These are phyloP conservation scores for Chloebia gouldiae DNA, from an alignment of 2,113 vertebrate genomes.

Conservation along the genomic window DNA sequence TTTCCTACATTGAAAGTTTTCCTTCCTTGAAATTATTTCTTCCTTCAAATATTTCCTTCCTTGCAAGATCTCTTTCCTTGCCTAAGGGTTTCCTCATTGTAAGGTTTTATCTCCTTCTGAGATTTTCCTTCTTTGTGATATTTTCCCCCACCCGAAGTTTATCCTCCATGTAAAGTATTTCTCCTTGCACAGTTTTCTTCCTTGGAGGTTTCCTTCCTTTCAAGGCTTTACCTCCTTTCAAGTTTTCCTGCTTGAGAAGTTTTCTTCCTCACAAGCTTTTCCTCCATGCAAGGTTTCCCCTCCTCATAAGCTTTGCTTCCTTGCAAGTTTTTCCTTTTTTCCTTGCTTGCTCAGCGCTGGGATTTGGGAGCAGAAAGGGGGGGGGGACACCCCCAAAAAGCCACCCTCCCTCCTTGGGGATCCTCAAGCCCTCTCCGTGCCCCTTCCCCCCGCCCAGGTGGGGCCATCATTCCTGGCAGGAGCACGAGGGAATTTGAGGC, in stretches of 20 bases:
- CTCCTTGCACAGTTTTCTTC: not conserved
- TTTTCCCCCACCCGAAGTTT: not conserved
- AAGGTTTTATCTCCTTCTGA: not conserved
- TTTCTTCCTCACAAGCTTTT: not conserved
- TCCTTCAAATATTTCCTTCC: not conserved
- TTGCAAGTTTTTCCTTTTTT: not conserved
- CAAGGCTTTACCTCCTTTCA: not conserved
- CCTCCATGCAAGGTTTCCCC: not conserved
- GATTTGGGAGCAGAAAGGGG: not conserved
- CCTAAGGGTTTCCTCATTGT: not conserved
- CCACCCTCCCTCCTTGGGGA: not conserved
- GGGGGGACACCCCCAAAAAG: not conserved
- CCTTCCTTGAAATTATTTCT: rapidly evolving
- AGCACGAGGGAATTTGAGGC: rapidly evolving
- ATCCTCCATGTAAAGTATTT: not conserved
- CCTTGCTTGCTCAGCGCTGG: not conserved
- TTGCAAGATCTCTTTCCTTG: not conserved
- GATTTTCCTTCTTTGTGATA: rapidly evolving
- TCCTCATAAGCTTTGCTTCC: not conserved
- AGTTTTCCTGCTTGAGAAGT: not conserved
- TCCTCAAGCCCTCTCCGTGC: not conserved
- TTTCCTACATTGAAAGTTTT: not conserved
- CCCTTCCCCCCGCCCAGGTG: not conserved
- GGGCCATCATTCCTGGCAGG: not conserved
- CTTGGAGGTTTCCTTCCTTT: not conserved